Percentiles rank a stretch among this genome's conserved stretches.
These are phyloP conservation scores for Tetragnatha montana DNA, from an alignment of 2,888 invertebrate genomes.

Conservation along the genomic window DNA sequence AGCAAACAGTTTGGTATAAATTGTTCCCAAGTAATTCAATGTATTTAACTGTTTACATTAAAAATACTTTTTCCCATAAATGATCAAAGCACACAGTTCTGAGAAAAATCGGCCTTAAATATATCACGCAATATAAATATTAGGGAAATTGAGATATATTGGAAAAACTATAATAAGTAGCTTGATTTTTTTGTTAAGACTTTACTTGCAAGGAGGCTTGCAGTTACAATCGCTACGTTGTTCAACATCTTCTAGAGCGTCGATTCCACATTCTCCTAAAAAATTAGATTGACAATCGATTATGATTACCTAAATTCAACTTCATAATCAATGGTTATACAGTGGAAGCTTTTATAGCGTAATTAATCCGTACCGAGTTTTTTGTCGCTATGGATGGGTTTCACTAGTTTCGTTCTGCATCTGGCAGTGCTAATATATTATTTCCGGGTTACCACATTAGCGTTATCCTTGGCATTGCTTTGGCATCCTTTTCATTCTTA, in stretches of 20 bases:
- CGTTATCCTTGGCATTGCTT: too few relatives aligned
- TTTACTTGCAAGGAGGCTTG: constrained; percentile 59
- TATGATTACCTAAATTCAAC: too few relatives aligned
- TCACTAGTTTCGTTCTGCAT: too few relatives aligned
- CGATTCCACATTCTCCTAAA: constrained; percentile 23
- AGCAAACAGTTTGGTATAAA: not conserved
- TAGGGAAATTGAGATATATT: not conserved
- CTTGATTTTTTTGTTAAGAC: not conserved
- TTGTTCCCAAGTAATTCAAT: not conserved
- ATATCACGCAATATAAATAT: not conserved
- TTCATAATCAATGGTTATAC: too few relatives aligned
- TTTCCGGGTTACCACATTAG: too few relatives aligned
- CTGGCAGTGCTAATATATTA: too few relatives aligned
- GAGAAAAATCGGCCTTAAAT: not conserved
- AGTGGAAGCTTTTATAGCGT: too few relatives aligned
- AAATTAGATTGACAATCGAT: not conserved
- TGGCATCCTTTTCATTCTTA: too few relatives aligned
- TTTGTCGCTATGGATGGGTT: too few relatives aligned
- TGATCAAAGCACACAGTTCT: too few relatives aligned
- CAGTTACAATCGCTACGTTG: constrained; percentile 31
- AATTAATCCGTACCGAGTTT: too few relatives aligned
- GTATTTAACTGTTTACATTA: not conserved
- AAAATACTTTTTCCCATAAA: not conserved
- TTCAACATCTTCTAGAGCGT: constrained; percentile 23
- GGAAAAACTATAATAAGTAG: not conserved